Conservation (phyloP, 2,888 invertebrate species). For the Cryptus viduatorius region DNA sequence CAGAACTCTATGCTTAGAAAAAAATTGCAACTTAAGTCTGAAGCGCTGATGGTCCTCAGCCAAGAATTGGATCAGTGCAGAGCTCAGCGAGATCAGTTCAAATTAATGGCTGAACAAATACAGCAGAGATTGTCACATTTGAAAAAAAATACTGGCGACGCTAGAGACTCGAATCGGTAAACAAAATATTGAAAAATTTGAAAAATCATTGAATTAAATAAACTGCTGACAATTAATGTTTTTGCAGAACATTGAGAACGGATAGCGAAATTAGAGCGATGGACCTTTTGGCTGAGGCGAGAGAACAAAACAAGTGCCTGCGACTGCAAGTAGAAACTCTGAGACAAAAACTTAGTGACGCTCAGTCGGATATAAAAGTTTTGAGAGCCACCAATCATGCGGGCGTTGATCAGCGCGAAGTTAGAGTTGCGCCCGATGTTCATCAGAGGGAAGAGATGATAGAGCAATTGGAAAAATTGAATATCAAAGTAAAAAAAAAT, state of each 20-base stretch:
- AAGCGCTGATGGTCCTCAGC: slow-evolving; percentile 92
- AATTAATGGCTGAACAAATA: slow-evolving; percentile 92
- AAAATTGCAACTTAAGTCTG: slow-evolving; percentile 93
- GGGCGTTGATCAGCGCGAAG: slow-evolving; percentile 74
- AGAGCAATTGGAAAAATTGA: slow-evolving; percentile 88
- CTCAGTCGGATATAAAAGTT: slow-evolving; percentile 90
- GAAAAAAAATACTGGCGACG: slow-evolving; percentile 82
- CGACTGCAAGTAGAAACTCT: slow-evolving; percentile 89
- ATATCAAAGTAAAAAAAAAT: slow-evolving; percentile 86
- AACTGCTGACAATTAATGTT: neutral
- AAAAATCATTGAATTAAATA: neutral
- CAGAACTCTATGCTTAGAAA: slow-evolving; percentile 73
- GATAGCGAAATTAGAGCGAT: slow-evolving; percentile 76
- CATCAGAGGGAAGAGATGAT: slow-evolving; percentile 90
- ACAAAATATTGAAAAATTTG: neutral
- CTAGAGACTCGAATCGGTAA: slow-evolving; percentile 73
- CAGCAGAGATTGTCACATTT: slow-evolving; percentile 86
- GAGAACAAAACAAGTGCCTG: slow-evolving; percentile 86
- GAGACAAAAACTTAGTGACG: slow-evolving; percentile 90
- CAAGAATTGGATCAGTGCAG: slow-evolving; percentile 92
- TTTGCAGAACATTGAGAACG: slow-evolving; percentile 68
- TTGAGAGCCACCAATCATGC: slow-evolving; percentile 85
- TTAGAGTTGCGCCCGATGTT: slow-evolving; percentile 84
- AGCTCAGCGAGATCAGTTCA: slow-evolving; percentile 92
- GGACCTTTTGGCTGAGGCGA: slow-evolving; percentile 83